Percentiles rank a stretch among this genome's conserved stretches.
phyloP scores from a whole-genome alignment of 2,797 vertebrate genomes.

The Xerus rutilus region DNA sequence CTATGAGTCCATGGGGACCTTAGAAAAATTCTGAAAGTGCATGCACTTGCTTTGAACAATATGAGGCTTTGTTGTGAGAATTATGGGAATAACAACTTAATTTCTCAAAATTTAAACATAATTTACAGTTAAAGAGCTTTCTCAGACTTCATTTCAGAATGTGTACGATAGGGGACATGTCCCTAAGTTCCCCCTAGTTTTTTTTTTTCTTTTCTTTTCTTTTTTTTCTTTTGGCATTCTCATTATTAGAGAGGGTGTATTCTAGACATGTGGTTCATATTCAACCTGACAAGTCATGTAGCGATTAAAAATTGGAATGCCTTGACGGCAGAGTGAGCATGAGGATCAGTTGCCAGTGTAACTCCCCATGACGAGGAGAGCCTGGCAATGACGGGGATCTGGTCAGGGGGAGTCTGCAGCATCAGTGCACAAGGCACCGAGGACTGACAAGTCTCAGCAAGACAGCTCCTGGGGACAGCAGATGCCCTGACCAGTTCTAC shows the following conservation, averaged over 20 bases:
- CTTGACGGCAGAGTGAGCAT: slow-evolving; percentile 97
- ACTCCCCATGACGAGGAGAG: slow-evolving; percentile 96
- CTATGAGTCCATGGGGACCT: neutral
- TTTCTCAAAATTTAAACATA: neutral
- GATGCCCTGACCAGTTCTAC: slow-evolving; percentile 83
- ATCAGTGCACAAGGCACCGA: slow-evolving; percentile 92
- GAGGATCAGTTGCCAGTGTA: slow-evolving; percentile 96
- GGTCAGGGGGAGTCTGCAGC: slow-evolving; percentile 95
- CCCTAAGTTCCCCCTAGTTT: slow-evolving; percentile 26
- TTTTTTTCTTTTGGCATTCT: slow-evolving; percentile 69
- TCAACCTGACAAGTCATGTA: slow-evolving; percentile 97
- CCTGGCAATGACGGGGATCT: slow-evolving; percentile 94
- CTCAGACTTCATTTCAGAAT: slow-evolving; percentile 67
- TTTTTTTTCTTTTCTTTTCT: neutral
- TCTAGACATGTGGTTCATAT: slow-evolving; percentile 93
- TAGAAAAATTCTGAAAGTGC: neutral
- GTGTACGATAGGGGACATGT: slow-evolving; percentile 57
- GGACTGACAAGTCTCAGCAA: slow-evolving; percentile 92
- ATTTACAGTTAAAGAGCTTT: slow-evolving; percentile 20
- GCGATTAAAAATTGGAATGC: slow-evolving; percentile 99
- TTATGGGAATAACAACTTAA: slow-evolving; percentile 2
- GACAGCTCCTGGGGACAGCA: slow-evolving; percentile 86
- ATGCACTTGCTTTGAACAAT: neutral
- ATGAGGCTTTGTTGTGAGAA: neutral
- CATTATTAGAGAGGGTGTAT: slow-evolving; percentile 90